phyloP scores from a whole-genome alignment of 2,797 vertebrate species.

The Vespertilio murinus region DNA sequence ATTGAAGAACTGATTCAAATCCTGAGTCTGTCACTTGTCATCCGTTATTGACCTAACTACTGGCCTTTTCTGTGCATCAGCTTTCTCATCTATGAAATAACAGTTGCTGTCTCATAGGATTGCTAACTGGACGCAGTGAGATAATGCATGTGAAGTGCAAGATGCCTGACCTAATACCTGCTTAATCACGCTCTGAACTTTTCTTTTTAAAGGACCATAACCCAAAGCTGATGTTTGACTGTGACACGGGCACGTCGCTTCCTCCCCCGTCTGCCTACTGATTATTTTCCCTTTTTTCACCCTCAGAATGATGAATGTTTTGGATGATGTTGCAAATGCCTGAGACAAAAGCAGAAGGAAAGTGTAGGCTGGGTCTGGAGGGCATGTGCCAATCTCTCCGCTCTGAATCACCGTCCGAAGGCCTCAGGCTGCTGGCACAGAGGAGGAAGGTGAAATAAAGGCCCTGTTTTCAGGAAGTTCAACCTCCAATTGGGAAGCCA shows the following conservation, averaged over 20 bases:
- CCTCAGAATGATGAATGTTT: background rate
- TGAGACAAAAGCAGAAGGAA: background rate
- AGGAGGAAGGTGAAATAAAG: background rate
- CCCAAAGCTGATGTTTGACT: background rate
- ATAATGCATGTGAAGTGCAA: background rate
- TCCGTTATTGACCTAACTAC: background rate
- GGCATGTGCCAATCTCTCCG: background rate
- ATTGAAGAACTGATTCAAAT: background rate
- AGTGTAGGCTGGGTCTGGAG: background rate
- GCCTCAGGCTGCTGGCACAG: background rate
- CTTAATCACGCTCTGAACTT: background rate
- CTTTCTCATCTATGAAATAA: slow-evolving; percentile 24
- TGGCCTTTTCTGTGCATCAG: background rate
- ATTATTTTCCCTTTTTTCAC: background rate
- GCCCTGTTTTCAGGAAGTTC: background rate
- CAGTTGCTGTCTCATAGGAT: background rate
- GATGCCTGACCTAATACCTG: background rate
- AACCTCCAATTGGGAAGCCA: background rate
- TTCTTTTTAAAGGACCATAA: background rate
- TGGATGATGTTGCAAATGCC: background rate
- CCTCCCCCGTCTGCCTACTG: background rate
- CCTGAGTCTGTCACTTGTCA: background rate
- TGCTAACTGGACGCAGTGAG: background rate
- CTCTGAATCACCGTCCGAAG: background rate
- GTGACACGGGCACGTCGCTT: background rate